A percentile compares a stretch with the other conserved stretches of the same genome.
Evolutionary conservation across 2,113 vertebrate genomes (phyloP).

Genomic region (Callocephalon fimbriatum): DNA sequence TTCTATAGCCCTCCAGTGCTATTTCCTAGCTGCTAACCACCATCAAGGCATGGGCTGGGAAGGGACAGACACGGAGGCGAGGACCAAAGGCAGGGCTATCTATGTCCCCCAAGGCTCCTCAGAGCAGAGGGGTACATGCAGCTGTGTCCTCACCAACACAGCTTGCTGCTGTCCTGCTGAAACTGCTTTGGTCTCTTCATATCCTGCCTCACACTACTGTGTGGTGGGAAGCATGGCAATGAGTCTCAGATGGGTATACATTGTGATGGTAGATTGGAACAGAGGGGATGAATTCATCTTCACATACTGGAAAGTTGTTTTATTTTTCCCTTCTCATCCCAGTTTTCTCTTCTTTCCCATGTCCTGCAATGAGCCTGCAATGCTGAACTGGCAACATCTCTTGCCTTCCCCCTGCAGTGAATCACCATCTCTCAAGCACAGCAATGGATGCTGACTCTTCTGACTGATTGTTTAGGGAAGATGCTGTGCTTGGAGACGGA

Average conservation of each 20-base stretch:
- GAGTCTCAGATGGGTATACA: neutral
- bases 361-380: neutral
- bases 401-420: neutral
- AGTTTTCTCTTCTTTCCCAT: neutral
- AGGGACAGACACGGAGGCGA: neutral
- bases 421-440: neutral
- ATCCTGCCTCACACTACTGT: neutral
- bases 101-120: neutral
- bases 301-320: neutral
- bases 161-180: accelerated
- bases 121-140: neutral
- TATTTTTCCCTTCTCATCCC: neutral
- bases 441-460: neutral
- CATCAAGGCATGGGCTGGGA: neutral
- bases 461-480: neutral
- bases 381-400: neutral
- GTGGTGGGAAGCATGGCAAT: neutral
- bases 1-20: neutral
- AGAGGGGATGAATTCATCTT: neutral
- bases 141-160: neutral
- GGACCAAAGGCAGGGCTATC: neutral
- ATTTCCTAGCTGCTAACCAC: neutral
- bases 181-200: neutral
- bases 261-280: neutral
- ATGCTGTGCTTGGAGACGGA: neutral